phyloP scores from a whole-genome alignment of 2,113 vertebrate genomes.

The Phylloscopus trochilus region DNA sequence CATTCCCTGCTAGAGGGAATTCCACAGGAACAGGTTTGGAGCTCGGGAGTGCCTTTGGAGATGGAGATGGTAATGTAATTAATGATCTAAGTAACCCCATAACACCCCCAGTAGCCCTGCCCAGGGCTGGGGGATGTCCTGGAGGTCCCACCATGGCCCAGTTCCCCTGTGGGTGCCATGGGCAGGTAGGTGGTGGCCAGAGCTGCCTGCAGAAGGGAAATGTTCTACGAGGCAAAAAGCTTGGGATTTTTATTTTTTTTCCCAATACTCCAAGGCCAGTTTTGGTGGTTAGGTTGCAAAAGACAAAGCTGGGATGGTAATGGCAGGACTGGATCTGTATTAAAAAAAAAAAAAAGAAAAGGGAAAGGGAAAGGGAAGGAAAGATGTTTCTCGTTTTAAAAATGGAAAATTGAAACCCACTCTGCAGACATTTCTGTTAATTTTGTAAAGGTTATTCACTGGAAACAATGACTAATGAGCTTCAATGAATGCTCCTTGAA shows the following conservation, averaged over 20 bases:
- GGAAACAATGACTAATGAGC: neutral
- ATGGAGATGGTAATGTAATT: fast-evolving
- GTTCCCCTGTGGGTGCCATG: fast-evolving
- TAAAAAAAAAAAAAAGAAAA: neutral
- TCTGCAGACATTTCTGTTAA: neutral
- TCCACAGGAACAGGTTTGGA: neutral
- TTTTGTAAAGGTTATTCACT: neutral
- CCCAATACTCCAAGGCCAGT: fast-evolving
- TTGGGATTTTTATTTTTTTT: neutral
- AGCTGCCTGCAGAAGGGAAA: neutral
- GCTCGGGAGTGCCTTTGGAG: neutral
- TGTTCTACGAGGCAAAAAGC: neutral
- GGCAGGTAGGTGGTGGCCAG: neutral
- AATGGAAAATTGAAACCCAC: neutral
- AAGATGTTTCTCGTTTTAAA: neutral
- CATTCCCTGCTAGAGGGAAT: neutral
- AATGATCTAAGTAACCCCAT: neutral
- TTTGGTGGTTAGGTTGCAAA: neutral
- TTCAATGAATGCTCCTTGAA: fast-evolving
- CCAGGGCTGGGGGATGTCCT: neutral
- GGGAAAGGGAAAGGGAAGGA: neutral
- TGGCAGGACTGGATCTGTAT: neutral
- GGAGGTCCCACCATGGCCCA: fast-evolving
- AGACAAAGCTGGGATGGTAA: neutral
- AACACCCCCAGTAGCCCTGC: neutral